Percentiles rank a stretch among this genome's conserved stretches.
These are phyloP conservation scores for Himantopus leucocephalus DNA, from an alignment of 2,113 vertebrate genomes.

Conservation along the genomic window DNA sequence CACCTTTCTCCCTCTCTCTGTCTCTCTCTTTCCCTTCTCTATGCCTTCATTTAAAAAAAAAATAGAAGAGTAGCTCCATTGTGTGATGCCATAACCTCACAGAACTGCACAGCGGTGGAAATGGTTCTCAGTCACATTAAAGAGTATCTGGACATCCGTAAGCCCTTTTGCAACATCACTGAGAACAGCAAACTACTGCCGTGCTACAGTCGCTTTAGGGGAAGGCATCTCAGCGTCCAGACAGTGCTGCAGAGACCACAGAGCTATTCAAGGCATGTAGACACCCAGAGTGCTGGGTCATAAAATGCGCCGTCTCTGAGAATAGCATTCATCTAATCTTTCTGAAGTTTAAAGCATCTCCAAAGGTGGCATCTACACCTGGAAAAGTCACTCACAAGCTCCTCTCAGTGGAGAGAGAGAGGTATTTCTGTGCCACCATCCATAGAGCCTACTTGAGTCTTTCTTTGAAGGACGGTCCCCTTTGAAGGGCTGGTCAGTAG, in stretches of 20 bases:
- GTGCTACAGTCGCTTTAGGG: background rate
- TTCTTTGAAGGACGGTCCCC: background rate
- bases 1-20: background rate
- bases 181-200: background rate
- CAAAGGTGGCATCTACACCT: background rate
- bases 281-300: background rate
- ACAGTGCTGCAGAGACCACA: background rate
- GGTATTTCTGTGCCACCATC: background rate
- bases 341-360: background rate
- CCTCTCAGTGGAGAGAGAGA: background rate
- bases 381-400: background rate
- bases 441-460: too few species aligned
- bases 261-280: background rate
- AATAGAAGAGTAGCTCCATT: background rate
- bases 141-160: background rate
- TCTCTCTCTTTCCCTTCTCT: background rate
- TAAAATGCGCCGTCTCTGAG: background rate
- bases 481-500: background rate
- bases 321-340: background rate
- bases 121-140: background rate
- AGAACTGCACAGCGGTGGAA: background rate
- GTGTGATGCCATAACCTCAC: background rate
- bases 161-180: background rate
- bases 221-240: background rate
- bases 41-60: too few species aligned